phyloP scores from a whole-genome alignment of 2,888 invertebrate genomes.

The Cheilosia scutellata region DNA sequence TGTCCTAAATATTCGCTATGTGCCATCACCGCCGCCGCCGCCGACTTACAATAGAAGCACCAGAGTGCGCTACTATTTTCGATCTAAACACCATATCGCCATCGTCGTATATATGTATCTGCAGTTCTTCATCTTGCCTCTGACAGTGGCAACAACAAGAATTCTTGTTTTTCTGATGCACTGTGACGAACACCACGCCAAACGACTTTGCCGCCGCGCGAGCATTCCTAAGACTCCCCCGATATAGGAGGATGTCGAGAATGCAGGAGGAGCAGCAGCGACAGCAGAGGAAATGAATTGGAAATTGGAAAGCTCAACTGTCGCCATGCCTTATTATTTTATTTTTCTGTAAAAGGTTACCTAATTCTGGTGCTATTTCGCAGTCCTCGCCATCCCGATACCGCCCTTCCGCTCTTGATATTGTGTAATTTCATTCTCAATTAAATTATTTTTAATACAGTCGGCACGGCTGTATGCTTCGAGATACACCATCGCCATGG shows the following conservation, averaged over 20 bases:
- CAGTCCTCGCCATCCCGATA: neutral
- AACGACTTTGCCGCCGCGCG: conserved; percentile 18
- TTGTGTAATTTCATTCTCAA: conserved; percentile 63
- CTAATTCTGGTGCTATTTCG: conserved; percentile 26
- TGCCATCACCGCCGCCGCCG: conserved; percentile 12
- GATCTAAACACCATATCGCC: conserved; percentile 32
- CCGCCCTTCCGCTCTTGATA: neutral
- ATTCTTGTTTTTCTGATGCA: conserved; percentile 12
- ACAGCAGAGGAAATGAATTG: conserved; percentile 27
- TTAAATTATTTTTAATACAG: conserved; percentile 48
- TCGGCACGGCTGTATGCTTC: neutral
- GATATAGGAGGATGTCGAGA: neutral
- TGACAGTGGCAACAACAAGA: conserved; percentile 44
- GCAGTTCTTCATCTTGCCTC: conserved; percentile 54
- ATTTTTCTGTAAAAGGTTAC: conserved; percentile 11
- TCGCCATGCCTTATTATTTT: conserved; percentile 38
- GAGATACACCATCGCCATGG: conserved; percentile 8
- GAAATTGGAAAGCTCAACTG: conserved; percentile 59
- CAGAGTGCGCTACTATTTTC: conserved; percentile 60
- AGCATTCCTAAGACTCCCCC: conserved; percentile 65
- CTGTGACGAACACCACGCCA: conserved; percentile 55
- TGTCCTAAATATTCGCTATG: conserved; percentile 65
- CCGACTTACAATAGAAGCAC: conserved; percentile 21
- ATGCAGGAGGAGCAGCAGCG: neutral
- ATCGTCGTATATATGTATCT: conserved; percentile 30